Conservation (phyloP, 2,888 invertebrate genomes). For the Blastobasis adustella region DNA sequence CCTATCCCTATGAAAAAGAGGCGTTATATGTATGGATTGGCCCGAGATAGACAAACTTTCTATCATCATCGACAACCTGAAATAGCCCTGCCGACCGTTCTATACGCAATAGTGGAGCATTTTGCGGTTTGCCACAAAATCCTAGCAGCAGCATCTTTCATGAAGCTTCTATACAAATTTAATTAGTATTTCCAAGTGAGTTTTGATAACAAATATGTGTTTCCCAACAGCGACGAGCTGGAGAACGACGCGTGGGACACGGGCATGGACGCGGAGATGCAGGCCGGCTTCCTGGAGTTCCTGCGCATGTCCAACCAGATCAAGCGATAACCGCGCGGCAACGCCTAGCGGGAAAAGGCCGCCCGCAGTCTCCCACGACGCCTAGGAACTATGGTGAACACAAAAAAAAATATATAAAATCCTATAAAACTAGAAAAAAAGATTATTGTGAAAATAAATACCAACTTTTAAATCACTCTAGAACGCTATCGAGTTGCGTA, state of each 20-base stretch:
- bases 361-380: slow-evolving; percentile 10
- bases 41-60: too few relatives aligned
- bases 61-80: too few relatives aligned
- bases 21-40: too few relatives aligned
- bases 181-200: too few relatives aligned
- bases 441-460: slow-evolving; percentile 30
- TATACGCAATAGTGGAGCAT: too few relatives aligned
- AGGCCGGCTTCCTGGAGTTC: slow-evolving; percentile 68
- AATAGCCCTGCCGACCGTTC: too few relatives aligned
- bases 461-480: slow-evolving; percentile 29
- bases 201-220: not conserved
- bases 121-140: too few relatives aligned
- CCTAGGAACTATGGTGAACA: slow-evolving; percentile 39
- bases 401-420: slow-evolving; percentile 56
- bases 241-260: slow-evolving; percentile 70
- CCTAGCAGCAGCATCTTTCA: too few relatives aligned
- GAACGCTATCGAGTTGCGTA: slow-evolving; percentile 14
- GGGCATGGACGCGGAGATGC: slow-evolving; percentile 71
- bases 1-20: too few relatives aligned
- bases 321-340: slow-evolving; percentile 59
- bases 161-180: too few relatives aligned
- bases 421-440: slow-evolving; percentile 60
- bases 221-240: slow-evolving; percentile 54
- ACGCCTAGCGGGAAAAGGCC: slow-evolving; percentile 43
- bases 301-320: slow-evolving; percentile 71